Conservation (phyloP, 1,140 invertebrate genomes). For the Drosophila pseudoananassae region DNA sequence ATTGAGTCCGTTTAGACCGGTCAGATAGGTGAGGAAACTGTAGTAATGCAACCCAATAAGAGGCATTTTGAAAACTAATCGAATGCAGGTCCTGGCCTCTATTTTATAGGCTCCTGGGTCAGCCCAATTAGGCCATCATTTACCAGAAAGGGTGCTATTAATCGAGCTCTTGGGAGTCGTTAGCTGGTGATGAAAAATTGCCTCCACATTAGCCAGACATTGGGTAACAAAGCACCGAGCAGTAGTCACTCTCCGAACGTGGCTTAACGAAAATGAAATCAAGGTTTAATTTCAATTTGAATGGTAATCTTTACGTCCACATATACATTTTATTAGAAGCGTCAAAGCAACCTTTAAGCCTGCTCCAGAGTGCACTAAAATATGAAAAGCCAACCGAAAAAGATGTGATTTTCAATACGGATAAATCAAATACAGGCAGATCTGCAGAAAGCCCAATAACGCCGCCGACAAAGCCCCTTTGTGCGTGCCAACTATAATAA, state of each 20-base stretch:
- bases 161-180: constrained; percentile 15
- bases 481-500: constrained; percentile 46
- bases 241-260: constrained; percentile 22
- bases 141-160: constrained; percentile 12
- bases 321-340: neutral
- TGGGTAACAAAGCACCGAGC: no score
- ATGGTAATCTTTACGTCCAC: neutral
- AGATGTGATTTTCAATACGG: constrained; percentile 37
- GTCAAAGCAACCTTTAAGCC: neutral
- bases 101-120: constrained; percentile 20
- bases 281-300: neutral
- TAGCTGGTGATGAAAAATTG: constrained; percentile 24
- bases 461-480: constrained; percentile 31
- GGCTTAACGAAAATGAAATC: neutral
- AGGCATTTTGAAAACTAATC: constrained; percentile 17
- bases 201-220: neutral
- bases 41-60: constrained; percentile 2
- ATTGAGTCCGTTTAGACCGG: constrained; percentile 35
- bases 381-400: constrained; percentile 30
- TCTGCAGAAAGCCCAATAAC: constrained; percentile 19
- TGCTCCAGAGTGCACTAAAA: neutral
- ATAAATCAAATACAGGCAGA: constrained; percentile 48
- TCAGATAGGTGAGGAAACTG: constrained; percentile 20
- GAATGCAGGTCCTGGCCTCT: neutral
- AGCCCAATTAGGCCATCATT: constrained; percentile 27